Percentiles rank a stretch among this genome's conserved stretches.
phyloP scores from a whole-genome alignment of 2,888 invertebrate genomes.

The Actias luna region DNA sequence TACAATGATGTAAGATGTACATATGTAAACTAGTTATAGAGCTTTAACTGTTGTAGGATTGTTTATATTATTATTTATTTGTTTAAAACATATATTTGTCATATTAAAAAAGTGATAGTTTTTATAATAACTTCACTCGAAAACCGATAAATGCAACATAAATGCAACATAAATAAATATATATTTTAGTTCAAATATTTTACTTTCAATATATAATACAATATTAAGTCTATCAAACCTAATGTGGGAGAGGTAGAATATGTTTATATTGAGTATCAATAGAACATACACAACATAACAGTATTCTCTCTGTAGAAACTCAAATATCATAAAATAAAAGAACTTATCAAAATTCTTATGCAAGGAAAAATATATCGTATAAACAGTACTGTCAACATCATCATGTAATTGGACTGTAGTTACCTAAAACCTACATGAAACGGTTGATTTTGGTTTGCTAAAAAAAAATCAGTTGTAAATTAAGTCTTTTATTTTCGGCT shows the following conservation, averaged over 20 bases:
- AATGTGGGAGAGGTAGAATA: not conserved
- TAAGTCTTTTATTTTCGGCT: not conserved
- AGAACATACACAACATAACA: too few relatives aligned
- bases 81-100: conserved; percentile 31
- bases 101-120: not conserved
- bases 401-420: too few relatives aligned
- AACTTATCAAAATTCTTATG: not conserved
- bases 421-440: too few relatives aligned
- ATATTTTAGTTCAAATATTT: not conserved
- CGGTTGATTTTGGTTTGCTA: too few relatives aligned
- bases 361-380: too few relatives aligned
- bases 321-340: not conserved
- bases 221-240: not conserved
- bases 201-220: not conserved
- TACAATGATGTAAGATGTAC: conserved; percentile 57
- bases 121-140: not conserved
- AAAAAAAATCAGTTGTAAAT: not conserved
- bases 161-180: not conserved
- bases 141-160: not conserved
- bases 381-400: too few relatives aligned
- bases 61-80: conserved; percentile 55
- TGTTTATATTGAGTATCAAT: not conserved
- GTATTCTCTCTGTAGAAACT: not conserved
- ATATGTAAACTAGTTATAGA: conserved; percentile 76
- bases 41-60: conserved; percentile 76